phyloP scores from a whole-genome alignment of 1,140 invertebrate genomes.

The Cydia strobilella region DNA sequence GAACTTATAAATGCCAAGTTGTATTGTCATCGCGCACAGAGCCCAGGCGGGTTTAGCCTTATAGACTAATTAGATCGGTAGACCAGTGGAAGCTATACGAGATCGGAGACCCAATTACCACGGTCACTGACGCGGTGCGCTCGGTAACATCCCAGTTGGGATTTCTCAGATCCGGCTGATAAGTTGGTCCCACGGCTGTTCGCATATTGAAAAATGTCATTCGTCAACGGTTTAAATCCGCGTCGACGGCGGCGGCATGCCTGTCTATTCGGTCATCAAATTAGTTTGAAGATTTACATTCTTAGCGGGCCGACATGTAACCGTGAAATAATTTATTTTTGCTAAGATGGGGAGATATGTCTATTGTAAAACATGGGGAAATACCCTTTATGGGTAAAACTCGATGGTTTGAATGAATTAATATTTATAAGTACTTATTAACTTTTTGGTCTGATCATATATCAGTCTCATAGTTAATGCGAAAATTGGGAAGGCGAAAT shows the following conservation, averaged over 20 bases:
- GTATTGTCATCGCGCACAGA: not conserved
- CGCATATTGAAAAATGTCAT: conserved; percentile 31
- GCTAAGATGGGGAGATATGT: too few relatives aligned
- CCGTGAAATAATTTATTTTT: not conserved
- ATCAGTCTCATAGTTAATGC: too few relatives aligned
- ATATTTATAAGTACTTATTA: too few relatives aligned
- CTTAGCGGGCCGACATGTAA: not conserved
- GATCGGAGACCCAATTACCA: not conserved
- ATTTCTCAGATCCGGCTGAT: conserved; percentile 28
- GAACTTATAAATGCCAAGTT: conserved; percentile 3
- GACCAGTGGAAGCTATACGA: not conserved
- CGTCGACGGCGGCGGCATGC: conserved; percentile 10
- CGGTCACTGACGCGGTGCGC: not conserved
- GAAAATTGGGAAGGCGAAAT: too few relatives aligned
- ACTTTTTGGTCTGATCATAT: too few relatives aligned
- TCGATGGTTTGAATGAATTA: too few relatives aligned
- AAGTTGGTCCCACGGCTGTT: conserved; percentile 29
- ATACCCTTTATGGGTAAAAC: too few relatives aligned
- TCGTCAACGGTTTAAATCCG: conserved; percentile 32
- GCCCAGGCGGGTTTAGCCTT: not conserved
- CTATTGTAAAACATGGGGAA: not conserved
- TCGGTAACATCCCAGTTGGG: not conserved
- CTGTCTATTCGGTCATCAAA: conserved; percentile 30
- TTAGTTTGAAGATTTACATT: conserved; percentile 18
- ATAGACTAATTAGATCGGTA: not conserved